Conservation (phyloP, 2,113 vertebrate genomes). For the Cardinalis cardinalis region DNA sequence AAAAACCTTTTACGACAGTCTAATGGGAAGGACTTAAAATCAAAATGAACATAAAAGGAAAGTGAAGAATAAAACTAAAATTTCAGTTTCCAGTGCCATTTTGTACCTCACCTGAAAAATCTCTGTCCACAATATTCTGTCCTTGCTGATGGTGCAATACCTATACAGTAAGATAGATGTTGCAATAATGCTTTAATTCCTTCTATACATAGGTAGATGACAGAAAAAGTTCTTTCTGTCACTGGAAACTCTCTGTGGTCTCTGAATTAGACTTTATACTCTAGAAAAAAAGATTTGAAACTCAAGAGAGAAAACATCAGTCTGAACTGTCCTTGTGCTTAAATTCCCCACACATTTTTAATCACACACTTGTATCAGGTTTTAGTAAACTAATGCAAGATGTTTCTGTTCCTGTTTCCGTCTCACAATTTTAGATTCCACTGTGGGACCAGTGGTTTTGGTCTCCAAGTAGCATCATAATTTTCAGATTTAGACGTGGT, state of each 20-base stretch:
- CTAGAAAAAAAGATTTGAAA: not conserved
- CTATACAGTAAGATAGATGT: not conserved
- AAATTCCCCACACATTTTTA: not conserved
- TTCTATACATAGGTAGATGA: not conserved
- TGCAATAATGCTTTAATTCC: not conserved
- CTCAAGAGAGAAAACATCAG: not conserved
- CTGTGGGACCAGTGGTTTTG: not conserved
- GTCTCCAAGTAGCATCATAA: not conserved
- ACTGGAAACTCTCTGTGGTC: not conserved
- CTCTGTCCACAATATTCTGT: not conserved
- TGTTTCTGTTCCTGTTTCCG: not conserved
- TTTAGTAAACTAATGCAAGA: not conserved
- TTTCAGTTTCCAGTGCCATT: not conserved
- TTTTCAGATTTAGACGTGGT: not conserved
- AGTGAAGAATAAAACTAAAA: not conserved
- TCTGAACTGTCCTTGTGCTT: not conserved
- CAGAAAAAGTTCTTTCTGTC: not conserved
- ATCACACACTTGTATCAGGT: not conserved
- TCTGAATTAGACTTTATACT: not conserved
- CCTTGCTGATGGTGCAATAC: not conserved
- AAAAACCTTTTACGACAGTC: not conserved
- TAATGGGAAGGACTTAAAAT: not conserved
- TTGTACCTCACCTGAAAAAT: not conserved
- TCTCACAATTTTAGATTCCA: not conserved
- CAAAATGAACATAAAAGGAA: not conserved